phyloP scores from a whole-genome alignment of 2,888 invertebrate species.

The Seladonia tumulorum region DNA sequence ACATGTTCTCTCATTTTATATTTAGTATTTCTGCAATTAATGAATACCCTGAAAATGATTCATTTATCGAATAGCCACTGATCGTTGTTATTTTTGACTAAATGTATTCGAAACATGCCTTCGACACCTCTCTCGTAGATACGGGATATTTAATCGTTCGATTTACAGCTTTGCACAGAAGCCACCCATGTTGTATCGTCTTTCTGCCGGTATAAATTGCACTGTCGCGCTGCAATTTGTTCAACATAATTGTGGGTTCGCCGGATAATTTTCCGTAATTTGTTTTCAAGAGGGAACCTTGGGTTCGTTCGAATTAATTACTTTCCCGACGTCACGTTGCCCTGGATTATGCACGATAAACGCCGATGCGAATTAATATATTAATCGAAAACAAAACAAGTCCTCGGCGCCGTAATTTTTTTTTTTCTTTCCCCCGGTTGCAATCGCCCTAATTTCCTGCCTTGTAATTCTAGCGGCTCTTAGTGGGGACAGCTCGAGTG shows the following conservation, averaged over 20 bases:
- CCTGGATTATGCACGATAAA: constrained; percentile 11
- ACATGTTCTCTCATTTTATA: neutral
- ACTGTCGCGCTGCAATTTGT: constrained; percentile 13
- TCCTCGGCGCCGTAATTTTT: neutral
- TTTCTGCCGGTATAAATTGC: neutral
- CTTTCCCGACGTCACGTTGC: constrained; percentile 8
- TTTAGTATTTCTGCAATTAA: neutral
- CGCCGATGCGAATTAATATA: constrained; percentile 18
- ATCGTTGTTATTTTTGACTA: neutral
- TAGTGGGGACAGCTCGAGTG: constrained; percentile 2
- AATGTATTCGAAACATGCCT: neutral
- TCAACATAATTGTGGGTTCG: constrained; percentile 17
- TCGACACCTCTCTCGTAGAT: neutral
- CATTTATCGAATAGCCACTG: neutral
- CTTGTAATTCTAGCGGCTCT: constrained; percentile 17
- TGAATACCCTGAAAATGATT: neutral
- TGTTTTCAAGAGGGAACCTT: neutral
- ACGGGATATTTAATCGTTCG: neutral
- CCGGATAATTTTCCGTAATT: constrained; percentile 42
- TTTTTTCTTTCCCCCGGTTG: neutral
- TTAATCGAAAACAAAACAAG: constrained; percentile 23
- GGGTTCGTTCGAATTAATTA: constrained; percentile 38
- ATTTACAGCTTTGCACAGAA: neutral
- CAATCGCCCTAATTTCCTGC: constrained; percentile 47
- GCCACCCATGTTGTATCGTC: constrained; percentile 2